Percentiles rank a stretch among this genome's conserved stretches.
phyloP scores from a whole-genome alignment of 2,888 invertebrate genomes.

The Eupeodes luniger region DNA sequence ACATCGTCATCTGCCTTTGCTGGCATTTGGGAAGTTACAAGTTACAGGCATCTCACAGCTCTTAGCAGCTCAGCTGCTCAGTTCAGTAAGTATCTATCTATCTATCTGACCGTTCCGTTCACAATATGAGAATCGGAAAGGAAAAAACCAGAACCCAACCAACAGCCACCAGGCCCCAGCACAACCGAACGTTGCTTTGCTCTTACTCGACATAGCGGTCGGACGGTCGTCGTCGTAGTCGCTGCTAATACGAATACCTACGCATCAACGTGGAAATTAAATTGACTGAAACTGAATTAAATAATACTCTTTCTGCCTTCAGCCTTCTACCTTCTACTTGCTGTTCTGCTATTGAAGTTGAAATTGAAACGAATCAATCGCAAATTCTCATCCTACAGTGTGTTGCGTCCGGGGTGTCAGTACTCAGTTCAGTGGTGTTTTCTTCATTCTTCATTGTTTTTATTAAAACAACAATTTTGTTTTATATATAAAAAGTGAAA shows the following conservation, averaged over 20 bases:
- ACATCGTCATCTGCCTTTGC: slow-evolving; percentile 7
- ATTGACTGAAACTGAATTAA: slow-evolving; percentile 13
- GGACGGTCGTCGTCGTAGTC: background rate
- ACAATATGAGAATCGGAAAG: slow-evolving; percentile 49
- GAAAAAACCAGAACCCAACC: slow-evolving; percentile 10
- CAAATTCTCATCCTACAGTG: slow-evolving; percentile 8
- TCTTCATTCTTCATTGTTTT: background rate
- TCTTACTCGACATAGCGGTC: no score
- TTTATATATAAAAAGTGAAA: slow-evolving; percentile 14
- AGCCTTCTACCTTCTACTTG: no score
- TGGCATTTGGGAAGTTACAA: slow-evolving; percentile 37
- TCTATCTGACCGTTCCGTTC: slow-evolving; percentile 53
- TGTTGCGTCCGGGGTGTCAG: slow-evolving; percentile 8
- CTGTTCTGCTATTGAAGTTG: background rate
- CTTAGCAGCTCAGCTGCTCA: background rate
- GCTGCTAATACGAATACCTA: slow-evolving; percentile 29
- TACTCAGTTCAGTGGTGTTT: background rate
- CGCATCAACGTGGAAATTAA: slow-evolving; percentile 55
- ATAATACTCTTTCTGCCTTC: background rate
- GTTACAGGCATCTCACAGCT: slow-evolving; percentile 49
- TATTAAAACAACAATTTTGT: background rate
- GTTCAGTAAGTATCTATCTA: slow-evolving; percentile 67
- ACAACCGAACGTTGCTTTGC: slow-evolving; percentile 3
- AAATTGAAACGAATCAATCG: slow-evolving; percentile 15
- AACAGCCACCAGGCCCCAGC: background rate